Evolutionary conservation across 2,888 invertebrate genomes (phyloP).

Genomic region (Rhimphoctona megacephalus): DNA sequence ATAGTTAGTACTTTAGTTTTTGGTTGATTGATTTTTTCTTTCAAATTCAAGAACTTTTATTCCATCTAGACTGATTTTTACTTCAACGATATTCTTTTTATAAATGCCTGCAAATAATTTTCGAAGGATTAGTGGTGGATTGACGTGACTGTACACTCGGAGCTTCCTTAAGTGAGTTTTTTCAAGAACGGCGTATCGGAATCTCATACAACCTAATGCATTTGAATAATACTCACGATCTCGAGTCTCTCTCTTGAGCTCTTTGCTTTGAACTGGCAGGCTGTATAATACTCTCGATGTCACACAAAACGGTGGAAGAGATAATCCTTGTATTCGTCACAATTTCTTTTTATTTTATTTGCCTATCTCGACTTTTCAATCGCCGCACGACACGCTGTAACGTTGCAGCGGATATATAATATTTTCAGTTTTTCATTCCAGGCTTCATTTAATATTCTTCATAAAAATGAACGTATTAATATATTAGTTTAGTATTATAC

Average conservation of each 20-base stretch:
- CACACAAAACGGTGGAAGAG: conserved; percentile 39
- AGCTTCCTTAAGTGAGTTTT: conserved; percentile 23
- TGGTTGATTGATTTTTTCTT: not conserved
- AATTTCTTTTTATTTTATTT: conserved; percentile 26
- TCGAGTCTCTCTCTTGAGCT: conserved; percentile 12
- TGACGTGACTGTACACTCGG: conserved; percentile 5
- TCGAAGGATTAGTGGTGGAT: not conserved
- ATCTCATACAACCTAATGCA: conserved; percentile 50
- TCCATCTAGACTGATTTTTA: not conserved
- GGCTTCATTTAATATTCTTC: not conserved
- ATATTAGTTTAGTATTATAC: not conserved
- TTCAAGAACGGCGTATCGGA: conserved; percentile 41
- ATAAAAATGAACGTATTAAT: not conserved
- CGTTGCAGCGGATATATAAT: not conserved
- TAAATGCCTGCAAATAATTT: not conserved
- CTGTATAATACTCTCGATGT: conserved; percentile 44
- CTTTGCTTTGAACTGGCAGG: conserved; percentile 57
- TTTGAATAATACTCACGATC: conserved; percentile 53
- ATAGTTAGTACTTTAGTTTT: not conserved
- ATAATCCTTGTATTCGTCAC: conserved; percentile 53
- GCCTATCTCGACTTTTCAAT: conserved; percentile 34
- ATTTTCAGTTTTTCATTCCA: not conserved
- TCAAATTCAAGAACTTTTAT: not conserved
- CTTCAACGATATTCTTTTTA: too few species aligned
- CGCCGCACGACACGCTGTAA: not conserved